Percentiles rank a stretch among this genome's conserved stretches.
Evolutionary conservation across 2,113 vertebrate species (phyloP).

Genomic region (Tichodroma muraria): DNA sequence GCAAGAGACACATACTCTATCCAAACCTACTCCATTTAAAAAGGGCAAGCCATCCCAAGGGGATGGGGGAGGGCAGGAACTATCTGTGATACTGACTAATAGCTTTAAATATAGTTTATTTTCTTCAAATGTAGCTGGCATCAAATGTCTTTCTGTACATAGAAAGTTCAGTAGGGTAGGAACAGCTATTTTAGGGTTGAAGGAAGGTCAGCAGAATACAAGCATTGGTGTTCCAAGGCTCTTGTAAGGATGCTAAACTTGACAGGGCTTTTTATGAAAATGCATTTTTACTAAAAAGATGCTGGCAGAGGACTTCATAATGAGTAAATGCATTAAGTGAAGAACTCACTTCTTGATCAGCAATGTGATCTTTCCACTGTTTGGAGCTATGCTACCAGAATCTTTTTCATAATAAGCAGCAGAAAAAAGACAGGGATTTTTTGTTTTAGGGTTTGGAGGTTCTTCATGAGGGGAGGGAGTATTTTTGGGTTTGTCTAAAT

Average conservation of each 20-base stretch:
- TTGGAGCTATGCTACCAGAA: neutral
- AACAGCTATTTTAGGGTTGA: neutral
- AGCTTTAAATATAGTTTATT: constrained; percentile 1
- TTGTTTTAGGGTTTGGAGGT: neutral
- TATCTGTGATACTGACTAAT: neutral
- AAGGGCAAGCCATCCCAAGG: neutral
- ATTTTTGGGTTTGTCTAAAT: neutral
- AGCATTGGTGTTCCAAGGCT: neutral
- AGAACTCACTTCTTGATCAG: neutral
- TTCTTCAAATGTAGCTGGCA: neutral
- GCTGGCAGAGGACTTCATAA: neutral
- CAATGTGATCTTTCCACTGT: neutral
- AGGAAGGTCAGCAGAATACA: neutral
- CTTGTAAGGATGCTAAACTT: neutral
- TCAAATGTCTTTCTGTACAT: neutral
- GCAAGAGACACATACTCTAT: neutral
- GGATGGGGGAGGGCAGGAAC: neutral
- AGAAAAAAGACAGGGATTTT: neutral
- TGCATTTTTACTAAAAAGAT: neutral
- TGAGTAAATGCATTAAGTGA: neutral
- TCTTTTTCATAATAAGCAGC: neutral
- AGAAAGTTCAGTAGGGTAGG: neutral
- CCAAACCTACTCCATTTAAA: neutral
- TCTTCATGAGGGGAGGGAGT: rapidly evolving
- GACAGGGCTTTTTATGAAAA: neutral